phyloP scores from a whole-genome alignment of 2,888 invertebrate genomes.

The Himalopsyche anomala region DNA sequence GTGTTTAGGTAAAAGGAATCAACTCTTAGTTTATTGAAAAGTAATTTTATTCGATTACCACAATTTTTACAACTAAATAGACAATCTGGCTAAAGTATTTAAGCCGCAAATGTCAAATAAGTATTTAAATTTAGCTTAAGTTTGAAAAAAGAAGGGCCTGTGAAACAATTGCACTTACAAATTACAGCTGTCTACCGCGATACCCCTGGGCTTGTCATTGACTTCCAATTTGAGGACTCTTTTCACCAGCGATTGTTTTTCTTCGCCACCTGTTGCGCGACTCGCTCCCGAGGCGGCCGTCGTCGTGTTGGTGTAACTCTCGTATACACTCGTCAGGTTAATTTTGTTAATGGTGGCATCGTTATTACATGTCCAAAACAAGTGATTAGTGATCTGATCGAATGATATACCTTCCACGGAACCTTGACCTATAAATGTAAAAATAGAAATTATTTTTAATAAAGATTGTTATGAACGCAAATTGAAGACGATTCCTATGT shows the following conservation, averaged over 20 bases:
- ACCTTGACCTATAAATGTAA: conserved; percentile 80
- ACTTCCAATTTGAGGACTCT: conserved; percentile 81
- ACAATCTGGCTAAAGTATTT: no score
- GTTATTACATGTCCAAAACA: conserved; percentile 93
- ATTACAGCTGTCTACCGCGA: conserved; percentile 90
- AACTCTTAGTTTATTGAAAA: background rate
- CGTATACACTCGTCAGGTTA: conserved; percentile 71
- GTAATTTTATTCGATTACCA: no score
- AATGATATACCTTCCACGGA: conserved; percentile 92
- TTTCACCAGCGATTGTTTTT: conserved; percentile 68
- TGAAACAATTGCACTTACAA: conserved; percentile 69
- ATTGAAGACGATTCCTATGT: background rate
- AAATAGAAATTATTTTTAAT: conserved; percentile 4
- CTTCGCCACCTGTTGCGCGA: conserved; percentile 65
- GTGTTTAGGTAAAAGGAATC: background rate
- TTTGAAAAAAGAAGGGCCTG: background rate
- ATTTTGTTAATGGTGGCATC: conserved; percentile 84
- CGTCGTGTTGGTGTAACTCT: conserved; percentile 64
- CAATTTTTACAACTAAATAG: no score
- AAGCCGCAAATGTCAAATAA: no score
- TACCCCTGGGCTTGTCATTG: conserved; percentile 89
- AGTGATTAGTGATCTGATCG: conserved; percentile 80
- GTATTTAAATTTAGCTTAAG: no score
- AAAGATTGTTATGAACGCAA: conserved; percentile 24
- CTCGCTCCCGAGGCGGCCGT: conserved; percentile 68